Conservation (phyloP, 2,113 vertebrate genomes). For the Lepus timidus region DNA sequence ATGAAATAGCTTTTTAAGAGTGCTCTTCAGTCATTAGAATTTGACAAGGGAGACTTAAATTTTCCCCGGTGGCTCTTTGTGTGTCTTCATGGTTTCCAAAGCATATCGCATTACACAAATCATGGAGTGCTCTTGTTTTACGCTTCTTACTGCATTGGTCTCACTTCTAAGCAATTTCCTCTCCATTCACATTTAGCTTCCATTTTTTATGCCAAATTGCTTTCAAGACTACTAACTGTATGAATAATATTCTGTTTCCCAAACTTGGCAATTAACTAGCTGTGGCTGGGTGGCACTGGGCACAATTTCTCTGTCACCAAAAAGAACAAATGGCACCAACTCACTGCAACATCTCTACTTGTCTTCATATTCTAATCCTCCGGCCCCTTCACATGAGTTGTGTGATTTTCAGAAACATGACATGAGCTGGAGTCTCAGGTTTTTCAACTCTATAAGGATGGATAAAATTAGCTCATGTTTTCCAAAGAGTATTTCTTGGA, state of each 20-base stretch:
- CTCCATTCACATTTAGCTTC: constrained; percentile 66
- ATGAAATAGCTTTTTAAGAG: constrained; percentile 76
- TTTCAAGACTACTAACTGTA: constrained; percentile 76
- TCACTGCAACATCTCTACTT: not conserved
- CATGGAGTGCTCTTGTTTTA: constrained; percentile 57
- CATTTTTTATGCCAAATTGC: constrained; percentile 79
- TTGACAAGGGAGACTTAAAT: constrained; percentile 69
- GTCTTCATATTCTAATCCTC: not conserved
- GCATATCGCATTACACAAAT: constrained; percentile 68
- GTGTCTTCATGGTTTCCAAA: constrained; percentile 58
- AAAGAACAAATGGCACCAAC: not conserved
- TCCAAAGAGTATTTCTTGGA: constrained; percentile 12
- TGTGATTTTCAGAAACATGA: not conserved
- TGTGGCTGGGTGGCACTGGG: not conserved
- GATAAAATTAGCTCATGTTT: not conserved
- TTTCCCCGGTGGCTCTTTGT: constrained; percentile 72
- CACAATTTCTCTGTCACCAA: not conserved
- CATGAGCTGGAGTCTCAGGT: not conserved
- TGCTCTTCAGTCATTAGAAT: constrained; percentile 62
- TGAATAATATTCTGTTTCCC: constrained; percentile 70
- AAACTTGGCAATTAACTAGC: constrained; percentile 40
- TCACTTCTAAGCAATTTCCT: constrained; percentile 77
- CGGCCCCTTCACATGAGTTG: not conserved
- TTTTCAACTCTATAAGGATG: not conserved
- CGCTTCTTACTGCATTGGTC: constrained; percentile 56